Percentiles rank a stretch among this genome's conserved stretches.
phyloP scores from a whole-genome alignment of 2,797 vertebrate species.

The Rhincodon typus region DNA sequence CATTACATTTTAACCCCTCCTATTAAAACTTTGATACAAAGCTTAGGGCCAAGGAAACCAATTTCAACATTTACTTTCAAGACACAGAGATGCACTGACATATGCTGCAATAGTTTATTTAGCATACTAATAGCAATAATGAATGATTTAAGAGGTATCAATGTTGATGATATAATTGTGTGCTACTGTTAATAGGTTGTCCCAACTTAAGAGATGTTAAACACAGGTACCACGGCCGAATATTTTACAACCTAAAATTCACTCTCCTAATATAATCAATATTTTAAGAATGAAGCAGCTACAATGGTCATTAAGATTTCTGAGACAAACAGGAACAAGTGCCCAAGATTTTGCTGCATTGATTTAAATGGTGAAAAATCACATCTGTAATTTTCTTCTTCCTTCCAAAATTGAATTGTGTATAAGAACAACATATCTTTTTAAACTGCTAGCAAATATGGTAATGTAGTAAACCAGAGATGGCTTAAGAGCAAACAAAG shows the following conservation, averaged over 20 bases:
- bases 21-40: background rate
- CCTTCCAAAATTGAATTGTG: background rate
- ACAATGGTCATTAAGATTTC: background rate
- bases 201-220: background rate
- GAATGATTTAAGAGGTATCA: background rate
- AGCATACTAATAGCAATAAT: background rate
- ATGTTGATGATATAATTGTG: background rate
- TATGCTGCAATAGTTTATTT: background rate
- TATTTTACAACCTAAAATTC: background rate
- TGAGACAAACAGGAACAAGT: background rate
- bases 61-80: background rate
- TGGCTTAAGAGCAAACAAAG: background rate
- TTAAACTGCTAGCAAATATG: background rate
- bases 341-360: background rate
- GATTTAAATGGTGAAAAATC: background rate
- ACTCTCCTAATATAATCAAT: background rate
- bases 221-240: background rate
- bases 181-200: background rate
- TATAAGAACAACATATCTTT: background rate
- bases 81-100: background rate
- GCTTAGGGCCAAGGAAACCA: background rate
- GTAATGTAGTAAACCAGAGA: background rate
- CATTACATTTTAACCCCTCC: background rate
- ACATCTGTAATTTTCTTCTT: background rate
- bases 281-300: background rate